Base-by-base conservation (phyloP, 2,888 invertebrate genomes). In the Julus scanicus region DNA sequence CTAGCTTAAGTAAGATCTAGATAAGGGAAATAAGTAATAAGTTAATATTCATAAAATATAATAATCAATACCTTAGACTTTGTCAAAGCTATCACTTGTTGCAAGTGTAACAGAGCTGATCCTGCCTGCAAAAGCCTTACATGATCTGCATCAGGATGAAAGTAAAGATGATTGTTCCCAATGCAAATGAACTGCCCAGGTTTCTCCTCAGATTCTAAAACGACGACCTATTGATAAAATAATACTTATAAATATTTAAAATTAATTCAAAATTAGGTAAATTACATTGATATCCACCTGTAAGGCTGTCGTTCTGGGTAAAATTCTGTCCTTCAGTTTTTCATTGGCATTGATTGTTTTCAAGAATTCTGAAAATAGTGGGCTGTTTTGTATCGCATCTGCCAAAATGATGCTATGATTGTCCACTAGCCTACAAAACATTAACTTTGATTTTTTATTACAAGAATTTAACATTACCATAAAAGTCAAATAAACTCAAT, bases 131-230 rank as follows among this genome's bases (percentile, higher is more conserved):
- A 92, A 5, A 98, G 93, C 89, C 99, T 94, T 90, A 99, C 95
- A 91, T 98, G 97, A 92, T 97, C 96, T 8, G 98, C 96, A 92
- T 96, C 95, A 0, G 98, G 97, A 92, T 97, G 97, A 91, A 97
- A 99, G 93, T 97, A 99, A 86, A 99, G 94, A 93, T 99, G 99
- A 1, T 97, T 98, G 91, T 98, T 98, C 20, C 95, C 97, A 4
- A 93, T 91, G 9, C 93, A 89, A 87, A 92, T 39, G 40, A 89
- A 80, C 88, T 89, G 86, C 9, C 87, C 84, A 37, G 90, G 89
- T 40, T 80, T 40, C 57, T 90, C 90, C 39, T 89, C 49, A 40
- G 89, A 89, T 86, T 90, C 89, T 37, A 91, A 86, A 63, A 91
- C 87, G 37, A 89, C 88, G 37, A 90, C 89, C 90, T 91, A 89